Evolutionary conservation across 2,888 invertebrate genomes (phyloP), one percentile per base, ranked within the genome.

Genomic region (Congeria kusceri): DNA sequence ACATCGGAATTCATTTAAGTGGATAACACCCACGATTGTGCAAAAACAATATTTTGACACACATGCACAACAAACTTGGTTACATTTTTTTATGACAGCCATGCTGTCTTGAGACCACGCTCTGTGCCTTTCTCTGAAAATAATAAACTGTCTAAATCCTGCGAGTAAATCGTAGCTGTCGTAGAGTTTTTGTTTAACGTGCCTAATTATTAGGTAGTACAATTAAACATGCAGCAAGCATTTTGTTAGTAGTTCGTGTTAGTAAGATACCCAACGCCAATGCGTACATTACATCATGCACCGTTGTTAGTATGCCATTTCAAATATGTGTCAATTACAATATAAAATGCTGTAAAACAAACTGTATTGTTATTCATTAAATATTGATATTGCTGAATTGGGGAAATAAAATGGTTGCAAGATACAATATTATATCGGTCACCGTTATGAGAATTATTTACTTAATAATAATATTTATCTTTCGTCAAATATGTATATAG

Each of bases 101-200:
- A 79, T 56, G 83, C 77, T 62, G 76, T 79, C 39, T 77, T 69
- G 28, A 67, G 62, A 32, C 77, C 83, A 47, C 61, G 32, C 61
- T 79, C 63, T 57, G 65, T 63, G 29, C 67, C 67, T 28, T 73
- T 53, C 57, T 79, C 83, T 83, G 83, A 83, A 83, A 83, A 57
- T 47, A 25, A 53, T 15, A 5, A 20, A 23, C 11, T 5, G 13
- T 20, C 25, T 23, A 7, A 53, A 9, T 53, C 23, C 53, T 23
- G n/a, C 13, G 25, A 23, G 7, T 53, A 23, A 53, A 53, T 23
- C 9, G 25, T 9, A 23, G 25, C 25, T 53, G 13, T 2, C 53
- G 46, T 18, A 20, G 1, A 23, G 1, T 25, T 53, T 53, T 9
- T 53, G 53, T 53, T 25, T n/a, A 15, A 1, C 1, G 18, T 23